phyloP scores from a whole-genome alignment of 2,113 vertebrate genomes.

The Machaerirhynchus nigripectus region DNA sequence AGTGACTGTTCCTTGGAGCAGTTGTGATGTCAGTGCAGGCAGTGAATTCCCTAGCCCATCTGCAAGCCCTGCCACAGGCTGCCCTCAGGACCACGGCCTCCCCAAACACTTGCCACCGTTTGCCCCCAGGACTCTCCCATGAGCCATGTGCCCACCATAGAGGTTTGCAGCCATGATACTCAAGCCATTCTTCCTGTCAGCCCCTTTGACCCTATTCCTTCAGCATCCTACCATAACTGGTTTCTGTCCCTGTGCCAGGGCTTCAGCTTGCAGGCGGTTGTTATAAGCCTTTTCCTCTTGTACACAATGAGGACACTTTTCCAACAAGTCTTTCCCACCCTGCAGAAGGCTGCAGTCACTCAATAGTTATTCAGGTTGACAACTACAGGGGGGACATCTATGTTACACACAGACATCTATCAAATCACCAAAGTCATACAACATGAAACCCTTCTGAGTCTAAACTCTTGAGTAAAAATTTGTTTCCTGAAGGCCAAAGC shows the following conservation, averaged over 20 bases:
- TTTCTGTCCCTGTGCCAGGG: not conserved
- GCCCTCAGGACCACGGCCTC: accelerated
- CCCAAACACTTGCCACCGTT: not conserved
- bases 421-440: not conserved
- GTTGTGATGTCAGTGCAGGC: not conserved
- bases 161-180: not conserved
- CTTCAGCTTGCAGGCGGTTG: not conserved
- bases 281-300: not conserved
- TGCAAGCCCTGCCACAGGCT: not conserved
- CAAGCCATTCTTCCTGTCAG: not conserved
- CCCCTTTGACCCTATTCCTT: not conserved
- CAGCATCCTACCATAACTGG: not conserved
- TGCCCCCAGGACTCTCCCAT: not conserved
- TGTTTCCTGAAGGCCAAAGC: not conserved
- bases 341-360: not conserved
- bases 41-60: not conserved
- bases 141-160: not conserved
- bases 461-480: not conserved
- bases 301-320: not conserved
- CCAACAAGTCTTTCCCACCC: not conserved
- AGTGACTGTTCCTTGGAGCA: not conserved
- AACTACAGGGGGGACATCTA: not conserved
- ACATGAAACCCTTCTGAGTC: not conserved
- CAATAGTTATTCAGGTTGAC: not conserved
- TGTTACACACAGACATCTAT: not conserved